Conservation (phyloP, 2,888 invertebrate genomes). For the Cerastoderma edule region DNA sequence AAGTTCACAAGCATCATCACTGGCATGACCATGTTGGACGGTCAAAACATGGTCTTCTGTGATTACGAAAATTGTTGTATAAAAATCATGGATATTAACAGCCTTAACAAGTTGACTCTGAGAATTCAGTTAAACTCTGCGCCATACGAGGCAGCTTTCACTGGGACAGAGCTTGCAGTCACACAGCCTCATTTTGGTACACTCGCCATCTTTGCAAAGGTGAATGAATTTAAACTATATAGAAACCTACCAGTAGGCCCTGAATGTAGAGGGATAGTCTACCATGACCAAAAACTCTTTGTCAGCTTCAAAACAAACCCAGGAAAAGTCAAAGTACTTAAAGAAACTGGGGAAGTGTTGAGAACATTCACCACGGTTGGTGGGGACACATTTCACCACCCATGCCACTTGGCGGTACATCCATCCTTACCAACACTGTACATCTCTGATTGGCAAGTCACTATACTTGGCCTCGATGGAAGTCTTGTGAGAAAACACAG, state of each 20-base stretch:
- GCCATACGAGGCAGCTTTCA: constrained; percentile 7
- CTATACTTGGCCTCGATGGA: constrained; percentile 6
- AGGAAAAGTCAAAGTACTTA: background rate
- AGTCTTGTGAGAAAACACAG: constrained; percentile 18
- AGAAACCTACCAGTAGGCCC: background rate
- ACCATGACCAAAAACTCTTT: constrained; percentile 6
- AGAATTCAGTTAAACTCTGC: no score
- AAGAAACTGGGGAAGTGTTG: constrained; percentile 9
- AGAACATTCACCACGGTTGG: constrained; percentile 13
- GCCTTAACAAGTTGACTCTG: no score
- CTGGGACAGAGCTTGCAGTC: constrained; percentile 3
- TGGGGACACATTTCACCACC: constrained; percentile 15
- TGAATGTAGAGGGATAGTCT: constrained; percentile 17
- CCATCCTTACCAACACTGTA: constrained; percentile 9
- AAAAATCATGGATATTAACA: constrained; percentile 5
- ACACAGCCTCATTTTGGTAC: background rate
- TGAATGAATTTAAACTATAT: background rate
- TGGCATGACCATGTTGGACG: constrained; percentile 7
- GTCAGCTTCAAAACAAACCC: constrained; percentile 13
- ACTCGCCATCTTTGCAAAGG: background rate
- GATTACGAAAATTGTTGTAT: constrained; percentile 6
- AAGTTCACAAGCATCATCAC: background rate
- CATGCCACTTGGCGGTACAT: constrained; percentile 2
- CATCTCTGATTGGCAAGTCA: constrained; percentile 8
- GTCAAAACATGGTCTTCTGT: constrained; percentile 3